Conservation (phyloP, 2,888 invertebrate genomes). For the Cryptosula pallasiana region DNA sequence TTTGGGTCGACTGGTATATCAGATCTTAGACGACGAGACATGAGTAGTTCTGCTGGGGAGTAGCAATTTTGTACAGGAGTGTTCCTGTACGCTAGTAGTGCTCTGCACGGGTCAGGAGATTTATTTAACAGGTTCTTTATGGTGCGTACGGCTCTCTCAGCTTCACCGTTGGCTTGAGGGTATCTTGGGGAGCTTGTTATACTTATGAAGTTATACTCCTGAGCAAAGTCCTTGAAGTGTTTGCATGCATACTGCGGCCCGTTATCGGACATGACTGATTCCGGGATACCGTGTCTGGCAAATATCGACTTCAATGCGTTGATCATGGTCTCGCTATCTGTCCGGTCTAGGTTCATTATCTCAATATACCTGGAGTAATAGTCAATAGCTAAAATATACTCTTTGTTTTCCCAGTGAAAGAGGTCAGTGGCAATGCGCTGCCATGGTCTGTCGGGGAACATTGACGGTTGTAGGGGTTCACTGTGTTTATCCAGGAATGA, state of each 20-base stretch:
- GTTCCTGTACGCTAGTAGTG: constrained; percentile 31
- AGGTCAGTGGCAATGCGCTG: constrained; percentile 29
- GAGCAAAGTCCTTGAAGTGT: not conserved
- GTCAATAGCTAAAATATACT: constrained; percentile 29
- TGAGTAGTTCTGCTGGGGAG: too few species aligned
- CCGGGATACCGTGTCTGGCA: constrained; percentile 28
- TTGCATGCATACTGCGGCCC: constrained; percentile 1
- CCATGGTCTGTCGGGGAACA: constrained; percentile 30
- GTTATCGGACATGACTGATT: constrained; percentile 27
- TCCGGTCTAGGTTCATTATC: constrained; percentile 24
- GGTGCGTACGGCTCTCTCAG: constrained; percentile 9
- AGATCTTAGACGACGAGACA: too few species aligned
- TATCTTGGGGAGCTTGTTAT: not conserved
- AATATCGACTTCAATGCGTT: constrained; percentile 30
- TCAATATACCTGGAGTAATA: constrained; percentile 30
- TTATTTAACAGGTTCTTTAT: not conserved
- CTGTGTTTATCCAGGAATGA: too few species aligned
- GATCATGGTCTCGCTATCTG: constrained; percentile 26
- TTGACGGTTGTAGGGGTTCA: not conserved
- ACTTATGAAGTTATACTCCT: not conserved
- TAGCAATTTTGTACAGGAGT: too few species aligned
- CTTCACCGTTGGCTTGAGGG: constrained; percentile 14
- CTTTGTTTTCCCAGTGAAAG: constrained; percentile 27
- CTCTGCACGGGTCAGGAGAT: constrained; percentile 29
- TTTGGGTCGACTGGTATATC: too few species aligned